Evolutionary conservation across 2,888 invertebrate species (phyloP), one percentile per base, ranked within the genome.

Genomic region (Apodemia hepburni): DNA sequence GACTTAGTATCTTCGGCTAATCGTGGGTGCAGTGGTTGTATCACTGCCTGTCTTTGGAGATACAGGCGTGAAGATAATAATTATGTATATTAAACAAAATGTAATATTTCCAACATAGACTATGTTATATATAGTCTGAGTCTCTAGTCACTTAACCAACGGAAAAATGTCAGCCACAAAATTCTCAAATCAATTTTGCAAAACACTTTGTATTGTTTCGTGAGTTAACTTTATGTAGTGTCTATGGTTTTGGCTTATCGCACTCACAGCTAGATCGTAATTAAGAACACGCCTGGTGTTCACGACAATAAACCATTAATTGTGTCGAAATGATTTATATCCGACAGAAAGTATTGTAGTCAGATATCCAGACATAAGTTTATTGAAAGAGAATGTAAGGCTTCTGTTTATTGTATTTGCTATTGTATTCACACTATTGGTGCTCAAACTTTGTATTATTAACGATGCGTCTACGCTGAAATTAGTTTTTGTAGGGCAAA

Each of bases 311-410:
- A 75, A 77, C 80, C 78, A 85, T 84, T 85, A 80, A 79, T 78
- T 81, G 81, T 79, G 81, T 79, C 77, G 75, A 75, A 80, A 76
- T 85, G 84, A 86, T 85, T 80, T 80, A 74, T 78, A 75, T 79
- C 59, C 59, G 57, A 54, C 60, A 62, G 64, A 63, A 18, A 45
- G 61, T 58, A 58, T 61, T 61, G 61, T 57, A 57, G 61, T 57
- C 58, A 58, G 51, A 51, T 51, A 51, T 22, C 15, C 54, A 54
- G 54, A 54, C 54, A 54, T 54, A 27, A 22, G 51, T 18, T 54
- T 54, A 54, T 54, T 54, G 22, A 54, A 54, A 27, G 27, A 54
- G 54, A 54, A 54, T 54, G 54, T 27, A 54, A 27, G 27, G 15
- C 54, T 27, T 27, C 51, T 51, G 51, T 51, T 51, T 22, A 51